These are phyloP conservation scores for Tupaia tana DNA, from an alignment of 2,113 vertebrate genomes.

Conservation along the genomic window DNA sequence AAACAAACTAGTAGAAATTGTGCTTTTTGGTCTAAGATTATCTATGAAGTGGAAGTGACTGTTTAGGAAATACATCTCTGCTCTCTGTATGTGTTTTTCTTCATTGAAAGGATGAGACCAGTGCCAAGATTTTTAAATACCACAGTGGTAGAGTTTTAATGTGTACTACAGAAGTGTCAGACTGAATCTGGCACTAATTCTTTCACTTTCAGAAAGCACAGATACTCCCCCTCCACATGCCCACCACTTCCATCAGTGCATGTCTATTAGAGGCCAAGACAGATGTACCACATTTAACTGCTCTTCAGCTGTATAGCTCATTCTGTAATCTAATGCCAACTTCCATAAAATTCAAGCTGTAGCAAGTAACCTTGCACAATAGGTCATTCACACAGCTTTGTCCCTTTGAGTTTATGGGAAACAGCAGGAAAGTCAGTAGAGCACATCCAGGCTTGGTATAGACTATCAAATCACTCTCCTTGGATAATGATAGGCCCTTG, in stretches of 20 bases:
- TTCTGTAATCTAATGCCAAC: constrained; percentile 74
- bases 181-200: not conserved
- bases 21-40: constrained; percentile 21
- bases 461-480: constrained; percentile 15
- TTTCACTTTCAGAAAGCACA: constrained; percentile 19
- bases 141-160: not conserved
- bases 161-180: not conserved
- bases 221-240: not conserved
- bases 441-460: not conserved
- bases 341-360: constrained; percentile 67
- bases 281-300: constrained; percentile 47
- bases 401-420: constrained; percentile 63
- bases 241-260: not conserved
- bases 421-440: constrained; percentile 5
- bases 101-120: not conserved
- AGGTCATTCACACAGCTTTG: constrained; percentile 65
- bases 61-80: not conserved
- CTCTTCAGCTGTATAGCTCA: constrained; percentile 13
- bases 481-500: constrained; percentile 12
- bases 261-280: not conserved
- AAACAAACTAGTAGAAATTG: not conserved
- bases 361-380: constrained; percentile 62
- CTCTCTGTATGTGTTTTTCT: not conserved
- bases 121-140: not conserved
- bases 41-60: not conserved